phyloP scores from a whole-genome alignment of 2,113 vertebrate genomes.

The Chamaea fasciata region DNA sequence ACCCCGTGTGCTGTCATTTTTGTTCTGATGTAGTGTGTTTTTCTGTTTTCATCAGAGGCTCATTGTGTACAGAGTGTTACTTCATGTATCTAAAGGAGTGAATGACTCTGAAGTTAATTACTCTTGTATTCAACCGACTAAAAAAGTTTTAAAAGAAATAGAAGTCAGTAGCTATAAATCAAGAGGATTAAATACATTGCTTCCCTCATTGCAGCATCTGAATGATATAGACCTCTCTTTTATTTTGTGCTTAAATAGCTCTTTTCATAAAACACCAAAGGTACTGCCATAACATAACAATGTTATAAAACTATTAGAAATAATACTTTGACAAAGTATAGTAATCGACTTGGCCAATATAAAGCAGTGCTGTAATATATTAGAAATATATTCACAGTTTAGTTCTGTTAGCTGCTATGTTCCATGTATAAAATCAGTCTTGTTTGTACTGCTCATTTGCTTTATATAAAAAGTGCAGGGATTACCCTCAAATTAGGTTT shows the following conservation, averaged over 20 bases:
- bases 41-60: neutral
- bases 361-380: neutral
- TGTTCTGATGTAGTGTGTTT: neutral
- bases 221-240: neutral
- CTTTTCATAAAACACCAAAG: neutral
- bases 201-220: neutral
- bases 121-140: neutral
- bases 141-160: neutral
- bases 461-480: neutral
- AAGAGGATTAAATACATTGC: neutral
- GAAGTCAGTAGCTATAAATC: neutral
- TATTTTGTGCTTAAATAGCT: neutral
- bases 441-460: neutral
- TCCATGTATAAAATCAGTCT: neutral
- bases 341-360: neutral
- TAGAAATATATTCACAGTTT: neutral
- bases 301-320: neutral
- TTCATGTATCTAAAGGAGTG: neutral
- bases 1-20: neutral
- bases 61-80: neutral
- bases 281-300: neutral
- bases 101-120: neutral
- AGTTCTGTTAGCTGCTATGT: neutral
- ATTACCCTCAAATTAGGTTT: neutral
- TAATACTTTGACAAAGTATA: neutral